Evolutionary conservation across 2,888 invertebrate species (phyloP).

Genomic region (Mechanitis messenoides): DNA sequence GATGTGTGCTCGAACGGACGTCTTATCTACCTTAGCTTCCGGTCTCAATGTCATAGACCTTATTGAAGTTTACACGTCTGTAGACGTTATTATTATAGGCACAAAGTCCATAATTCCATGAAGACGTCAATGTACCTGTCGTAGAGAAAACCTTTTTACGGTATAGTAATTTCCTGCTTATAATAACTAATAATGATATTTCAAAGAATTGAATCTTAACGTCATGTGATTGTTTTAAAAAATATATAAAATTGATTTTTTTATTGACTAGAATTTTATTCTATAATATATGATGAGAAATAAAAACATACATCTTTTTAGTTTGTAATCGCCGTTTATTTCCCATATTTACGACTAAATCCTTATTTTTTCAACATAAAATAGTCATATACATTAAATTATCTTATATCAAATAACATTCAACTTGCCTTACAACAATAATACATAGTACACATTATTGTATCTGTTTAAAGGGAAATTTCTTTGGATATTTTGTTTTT

Average conservation of each 20-base stretch:
- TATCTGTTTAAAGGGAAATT: conserved; percentile 32
- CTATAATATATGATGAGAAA: neutral
- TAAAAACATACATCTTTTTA: conserved; percentile 46
- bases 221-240: neutral
- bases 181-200: conserved; percentile 13
- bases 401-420: conserved; percentile 67
- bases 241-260: too few relatives aligned
- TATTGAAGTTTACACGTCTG: conserved; percentile 10
- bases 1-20: conserved; percentile 31
- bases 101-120: conserved; percentile 17
- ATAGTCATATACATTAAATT: conserved; percentile 58
- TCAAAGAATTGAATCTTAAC: conserved; percentile 7
- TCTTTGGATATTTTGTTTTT: conserved; percentile 40
- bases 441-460: conserved; percentile 33
- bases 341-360: conserved; percentile 57
- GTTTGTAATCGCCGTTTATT: conserved; percentile 70
- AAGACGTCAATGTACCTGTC: conserved; percentile 11
- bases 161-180: conserved; percentile 24
- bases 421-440: conserved; percentile 51
- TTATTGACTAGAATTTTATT: neutral
- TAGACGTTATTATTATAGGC: conserved; percentile 11
- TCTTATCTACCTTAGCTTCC: conserved; percentile 36
- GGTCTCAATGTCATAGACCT: conserved; percentile 34
- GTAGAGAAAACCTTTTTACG: conserved; percentile 22
- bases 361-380: conserved; percentile 62